phyloP scores from a whole-genome alignment of 2,113 vertebrate genomes.

The Poeciliopsis prolifica region DNA sequence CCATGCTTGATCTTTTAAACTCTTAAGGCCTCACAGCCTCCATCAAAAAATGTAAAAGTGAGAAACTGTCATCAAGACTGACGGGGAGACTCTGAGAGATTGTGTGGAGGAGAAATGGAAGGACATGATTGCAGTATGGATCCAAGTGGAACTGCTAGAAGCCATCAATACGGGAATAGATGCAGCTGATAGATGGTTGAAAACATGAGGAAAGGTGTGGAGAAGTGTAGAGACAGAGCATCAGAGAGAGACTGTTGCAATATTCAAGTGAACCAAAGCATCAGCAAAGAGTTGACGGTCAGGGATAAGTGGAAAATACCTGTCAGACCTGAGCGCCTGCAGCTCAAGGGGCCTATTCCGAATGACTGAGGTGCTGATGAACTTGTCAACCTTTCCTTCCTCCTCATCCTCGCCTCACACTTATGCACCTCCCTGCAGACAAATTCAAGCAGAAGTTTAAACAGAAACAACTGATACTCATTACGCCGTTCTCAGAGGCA shows the following conservation, averaged over 20 bases:
- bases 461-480: constrained; percentile 8
- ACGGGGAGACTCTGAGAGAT: constrained; percentile 23
- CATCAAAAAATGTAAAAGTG: constrained; percentile 12
- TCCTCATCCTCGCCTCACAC: constrained; percentile 6
- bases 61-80: constrained; percentile 34
- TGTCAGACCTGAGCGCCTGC: constrained; percentile 16
- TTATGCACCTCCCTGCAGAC: constrained; percentile 19
- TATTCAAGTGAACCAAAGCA: constrained; percentile 48
- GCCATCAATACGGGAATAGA: constrained; percentile 26
- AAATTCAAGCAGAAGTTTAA: constrained; percentile 44
- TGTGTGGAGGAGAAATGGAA: constrained; percentile 28
- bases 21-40: constrained; percentile 22
- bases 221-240: constrained; percentile 8
- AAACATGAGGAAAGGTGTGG: neutral
- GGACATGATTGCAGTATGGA: constrained; percentile 42
- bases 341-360: constrained; percentile 13
- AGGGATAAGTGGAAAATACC: constrained; percentile 8
- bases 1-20: constrained; percentile 7
- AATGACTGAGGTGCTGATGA: constrained; percentile 36
- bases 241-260: constrained; percentile 14
- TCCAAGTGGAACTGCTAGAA: constrained; percentile 29
- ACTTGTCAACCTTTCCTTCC: constrained; percentile 32
- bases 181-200: constrained; percentile 25
- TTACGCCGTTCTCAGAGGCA: neutral
- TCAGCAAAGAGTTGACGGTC: constrained; percentile 12